These are phyloP conservation scores for Sepiola atlantica DNA, from an alignment of 2,888 invertebrate genomes.

Conservation along the genomic window DNA sequence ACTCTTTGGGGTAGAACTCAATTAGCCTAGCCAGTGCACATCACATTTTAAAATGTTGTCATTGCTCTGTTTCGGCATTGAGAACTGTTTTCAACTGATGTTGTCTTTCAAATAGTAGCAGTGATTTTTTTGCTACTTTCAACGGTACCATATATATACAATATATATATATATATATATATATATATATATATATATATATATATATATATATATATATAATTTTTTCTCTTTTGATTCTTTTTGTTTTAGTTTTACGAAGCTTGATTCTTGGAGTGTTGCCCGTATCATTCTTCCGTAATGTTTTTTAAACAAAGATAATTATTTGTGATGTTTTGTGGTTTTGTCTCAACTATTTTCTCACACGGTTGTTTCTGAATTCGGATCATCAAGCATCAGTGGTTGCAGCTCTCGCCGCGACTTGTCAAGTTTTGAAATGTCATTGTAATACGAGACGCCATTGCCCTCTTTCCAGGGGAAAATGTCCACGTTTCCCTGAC, in stretches of 20 bases:
- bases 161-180: not conserved
- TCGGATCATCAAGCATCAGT: not conserved
- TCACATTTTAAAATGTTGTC: too few relatives aligned
- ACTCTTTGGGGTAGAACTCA: too few relatives aligned
- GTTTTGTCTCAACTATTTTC: not conserved
- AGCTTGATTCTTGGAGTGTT: not conserved
- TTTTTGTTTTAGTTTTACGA: not conserved
- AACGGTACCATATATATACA: not conserved
- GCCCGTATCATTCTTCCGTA: not conserved
- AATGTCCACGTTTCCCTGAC: not conserved
- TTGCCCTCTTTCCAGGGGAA: conserved; percentile 35
- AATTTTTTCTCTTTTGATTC: not conserved
- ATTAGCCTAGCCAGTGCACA: too few relatives aligned
- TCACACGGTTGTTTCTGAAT: conserved; percentile 46
- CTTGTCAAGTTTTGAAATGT: conserved; percentile 37
- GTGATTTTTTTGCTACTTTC: too few relatives aligned
- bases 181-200: not conserved
- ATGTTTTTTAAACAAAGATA: not conserved
- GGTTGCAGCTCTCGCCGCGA: conserved; percentile 16
- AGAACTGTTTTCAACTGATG: too few relatives aligned
- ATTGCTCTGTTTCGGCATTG: too few relatives aligned
- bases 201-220: not conserved
- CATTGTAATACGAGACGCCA: conserved; percentile 36
- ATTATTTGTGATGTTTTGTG: not conserved
- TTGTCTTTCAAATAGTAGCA: too few relatives aligned